Evolutionary conservation across 2,797 vertebrate species (phyloP).

Genomic region (Girardinus metallicus): DNA sequence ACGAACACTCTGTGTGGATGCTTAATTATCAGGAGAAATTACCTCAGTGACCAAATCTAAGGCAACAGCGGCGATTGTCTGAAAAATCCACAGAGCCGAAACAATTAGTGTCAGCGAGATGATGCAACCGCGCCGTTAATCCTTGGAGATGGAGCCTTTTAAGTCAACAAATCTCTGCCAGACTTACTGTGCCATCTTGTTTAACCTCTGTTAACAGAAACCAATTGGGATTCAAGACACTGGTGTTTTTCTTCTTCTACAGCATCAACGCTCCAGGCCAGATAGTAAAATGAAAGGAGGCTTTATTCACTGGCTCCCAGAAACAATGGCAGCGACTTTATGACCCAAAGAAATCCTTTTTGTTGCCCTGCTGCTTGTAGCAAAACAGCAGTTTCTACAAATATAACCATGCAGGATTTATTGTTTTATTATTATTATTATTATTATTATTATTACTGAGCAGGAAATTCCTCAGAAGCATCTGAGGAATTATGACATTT

Average conservation of each 20-base stretch:
- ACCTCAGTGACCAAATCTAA: slow-evolving; percentile 81
- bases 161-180: slow-evolving; percentile 65
- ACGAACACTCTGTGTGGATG: slow-evolving; percentile 47
- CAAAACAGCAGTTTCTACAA: not conserved
- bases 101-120: slow-evolving; percentile 60
- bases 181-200: slow-evolving; percentile 62
- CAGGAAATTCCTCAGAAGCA: not conserved
- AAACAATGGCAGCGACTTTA: slow-evolving; percentile 51
- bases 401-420: not conserved
- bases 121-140: slow-evolving; percentile 54
- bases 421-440: not conserved
- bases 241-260: slow-evolving; percentile 45
- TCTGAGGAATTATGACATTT: not conserved
- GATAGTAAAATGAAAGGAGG: slow-evolving; percentile 52
- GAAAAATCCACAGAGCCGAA: slow-evolving; percentile 68
- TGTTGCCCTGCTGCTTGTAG: slow-evolving; percentile 43
- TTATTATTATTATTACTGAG: not conserved
- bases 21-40: slow-evolving; percentile 71
- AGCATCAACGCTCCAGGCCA: slow-evolving; percentile 44
- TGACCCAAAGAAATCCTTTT: slow-evolving; percentile 52
- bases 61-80: slow-evolving; percentile 70
- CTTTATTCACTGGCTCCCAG: slow-evolving; percentile 64
- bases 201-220: slow-evolving; percentile 59
- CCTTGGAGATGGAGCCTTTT: slow-evolving; percentile 50
- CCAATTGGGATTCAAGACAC: slow-evolving; percentile 75